Conservation (phyloP, 2,797 vertebrate species). For the Phoebastria nigripes region DNA sequence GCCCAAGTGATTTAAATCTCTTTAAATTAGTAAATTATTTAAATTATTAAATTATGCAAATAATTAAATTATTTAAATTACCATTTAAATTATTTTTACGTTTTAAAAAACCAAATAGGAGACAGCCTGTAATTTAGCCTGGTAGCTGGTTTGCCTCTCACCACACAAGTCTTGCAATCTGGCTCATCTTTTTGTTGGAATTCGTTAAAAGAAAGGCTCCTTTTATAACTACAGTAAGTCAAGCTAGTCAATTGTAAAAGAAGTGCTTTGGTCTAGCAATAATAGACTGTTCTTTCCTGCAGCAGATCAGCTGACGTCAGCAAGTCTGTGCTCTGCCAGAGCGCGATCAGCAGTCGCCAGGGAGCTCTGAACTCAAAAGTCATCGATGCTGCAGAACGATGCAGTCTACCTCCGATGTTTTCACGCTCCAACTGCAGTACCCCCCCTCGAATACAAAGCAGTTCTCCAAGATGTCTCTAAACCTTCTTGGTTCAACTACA, state of each 20-base stretch:
- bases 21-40: not conserved
- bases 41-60: not conserved
- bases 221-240: constrained; percentile 74
- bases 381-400: constrained; percentile 29
- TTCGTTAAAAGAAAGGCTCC: constrained; percentile 73
- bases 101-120: not conserved
- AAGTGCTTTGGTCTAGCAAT: constrained; percentile 74
- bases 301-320: constrained; percentile 67
- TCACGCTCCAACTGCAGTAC: not conserved
- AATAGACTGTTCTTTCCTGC: constrained; percentile 79
- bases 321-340: constrained; percentile 65
- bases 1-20: not conserved
- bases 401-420: not conserved
- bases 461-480: not conserved
- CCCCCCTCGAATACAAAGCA: not conserved
- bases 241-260: constrained; percentile 77
- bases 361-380: constrained; percentile 31
- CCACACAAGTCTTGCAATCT: not conserved
- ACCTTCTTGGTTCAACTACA: not conserved
- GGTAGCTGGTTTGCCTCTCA: not conserved
- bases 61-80: not conserved
- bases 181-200: constrained; percentile 53
- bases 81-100: not conserved
- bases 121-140: not conserved
- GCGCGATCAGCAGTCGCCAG: constrained; percentile 18